A percentile compares a stretch with the other conserved stretches of the same genome.
Conservation (phyloP, 2,888 invertebrate genomes). For the Phyllotreta cruciferae region DNA sequence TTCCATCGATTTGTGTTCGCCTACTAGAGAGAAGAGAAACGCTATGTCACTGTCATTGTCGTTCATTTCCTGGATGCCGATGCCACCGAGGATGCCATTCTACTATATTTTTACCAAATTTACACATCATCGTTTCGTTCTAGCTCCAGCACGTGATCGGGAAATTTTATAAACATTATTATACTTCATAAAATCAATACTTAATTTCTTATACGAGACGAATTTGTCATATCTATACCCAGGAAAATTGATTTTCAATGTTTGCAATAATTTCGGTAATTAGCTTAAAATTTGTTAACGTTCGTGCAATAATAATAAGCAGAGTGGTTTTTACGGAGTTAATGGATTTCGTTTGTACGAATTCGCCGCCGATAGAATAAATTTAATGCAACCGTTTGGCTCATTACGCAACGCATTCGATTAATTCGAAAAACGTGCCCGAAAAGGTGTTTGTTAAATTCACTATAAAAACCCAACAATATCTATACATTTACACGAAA, state of each 20-base stretch:
- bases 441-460: too few species aligned
- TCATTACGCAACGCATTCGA: too few species aligned
- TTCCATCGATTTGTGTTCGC: constrained; percentile 60
- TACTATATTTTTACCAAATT: constrained; percentile 43
- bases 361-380: neutral
- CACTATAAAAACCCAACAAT: too few species aligned
- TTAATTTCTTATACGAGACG: too few species aligned
- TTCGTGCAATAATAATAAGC: neutral
- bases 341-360: constrained; percentile 10
- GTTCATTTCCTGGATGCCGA: constrained; percentile 47
- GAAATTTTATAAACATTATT: too few species aligned
- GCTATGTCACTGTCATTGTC: constrained; percentile 53
- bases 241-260: constrained; percentile 5
- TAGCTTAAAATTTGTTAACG: constrained; percentile 2
- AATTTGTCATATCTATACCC: neutral
- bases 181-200: too few species aligned
- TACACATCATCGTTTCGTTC: constrained; percentile 44
- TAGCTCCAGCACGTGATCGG: constrained; percentile 23
- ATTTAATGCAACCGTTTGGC: neutral
- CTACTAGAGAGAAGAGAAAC: constrained; percentile 45
- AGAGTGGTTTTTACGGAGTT: neutral
- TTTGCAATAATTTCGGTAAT: constrained; percentile 1
- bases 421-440: too few species aligned
- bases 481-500: too few species aligned
- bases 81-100: constrained; percentile 45